Conservation (phyloP, 1,140 invertebrate genomes). For the Agrypnia vestita region DNA sequence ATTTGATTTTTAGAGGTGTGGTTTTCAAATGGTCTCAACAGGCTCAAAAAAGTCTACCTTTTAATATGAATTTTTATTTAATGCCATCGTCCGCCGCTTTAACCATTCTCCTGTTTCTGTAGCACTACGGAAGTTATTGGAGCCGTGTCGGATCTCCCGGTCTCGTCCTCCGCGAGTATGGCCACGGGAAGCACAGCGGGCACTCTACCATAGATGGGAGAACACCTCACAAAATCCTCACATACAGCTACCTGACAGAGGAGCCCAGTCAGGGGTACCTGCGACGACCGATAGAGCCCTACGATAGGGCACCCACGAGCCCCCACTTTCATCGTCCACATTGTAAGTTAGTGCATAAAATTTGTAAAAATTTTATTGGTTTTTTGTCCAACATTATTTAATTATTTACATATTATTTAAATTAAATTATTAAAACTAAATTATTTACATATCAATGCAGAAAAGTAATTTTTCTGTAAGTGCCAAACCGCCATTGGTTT, state of each 20-base stretch:
- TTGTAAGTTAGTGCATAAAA: slow-evolving; percentile 76
- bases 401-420: no score
- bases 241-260: slow-evolving; percentile 94
- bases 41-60: not conserved
- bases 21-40: no score
- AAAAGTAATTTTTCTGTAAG: no score
- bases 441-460: no score
- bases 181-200: slow-evolving; percentile 75
- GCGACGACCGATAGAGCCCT: slow-evolving; percentile 92
- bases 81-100: no score
- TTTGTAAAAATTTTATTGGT: no score
- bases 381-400: no score
- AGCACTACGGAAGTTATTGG: slow-evolving; percentile 75
- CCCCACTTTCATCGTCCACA: slow-evolving; percentile 95
- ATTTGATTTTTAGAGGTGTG: no score
- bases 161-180: slow-evolving; percentile 87
- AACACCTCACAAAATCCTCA: slow-evolving; percentile 83
- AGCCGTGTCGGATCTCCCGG: slow-evolving; percentile 86
- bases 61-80: not conserved
- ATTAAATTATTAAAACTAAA: no score
- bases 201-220: slow-evolving; percentile 77
- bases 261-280: slow-evolving; percentile 90
- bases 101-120: slow-evolving; percentile 13
- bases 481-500: no score
- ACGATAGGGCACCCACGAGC: slow-evolving; percentile 92